Percentiles rank a stretch among this genome's conserved stretches.
Evolutionary conservation across 2,113 vertebrate species (phyloP).

Genomic region (Alosa alosa): DNA sequence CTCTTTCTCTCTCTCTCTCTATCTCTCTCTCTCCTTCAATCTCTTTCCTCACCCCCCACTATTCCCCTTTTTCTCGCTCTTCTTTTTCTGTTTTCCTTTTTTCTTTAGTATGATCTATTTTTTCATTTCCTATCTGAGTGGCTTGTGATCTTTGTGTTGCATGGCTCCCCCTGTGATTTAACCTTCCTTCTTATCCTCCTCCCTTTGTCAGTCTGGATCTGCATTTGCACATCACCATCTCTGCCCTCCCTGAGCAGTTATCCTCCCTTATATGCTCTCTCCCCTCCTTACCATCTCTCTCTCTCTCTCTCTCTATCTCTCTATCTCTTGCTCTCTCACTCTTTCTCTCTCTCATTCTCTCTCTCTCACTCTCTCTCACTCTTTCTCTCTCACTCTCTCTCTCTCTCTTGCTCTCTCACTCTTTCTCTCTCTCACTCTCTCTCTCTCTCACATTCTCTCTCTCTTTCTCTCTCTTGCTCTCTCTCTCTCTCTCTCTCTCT

Average conservation of each 20-base stretch:
- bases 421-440: background rate
- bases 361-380: background rate
- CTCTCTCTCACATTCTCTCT: constrained; percentile 2
- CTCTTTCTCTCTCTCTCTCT: constrained; percentile 31
- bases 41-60: background rate
- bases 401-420: background rate
- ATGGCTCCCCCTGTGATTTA: background rate
- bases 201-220: constrained; percentile 5
- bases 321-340: background rate
- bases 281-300: background rate
- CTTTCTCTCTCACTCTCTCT: no score
- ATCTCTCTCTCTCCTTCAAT: constrained; percentile 1
- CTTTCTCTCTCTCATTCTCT: constrained; percentile 10
- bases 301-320: background rate
- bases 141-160: background rate
- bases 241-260: background rate
- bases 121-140: background rate
- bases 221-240: constrained; percentile 17
- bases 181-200: background rate
- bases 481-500: constrained; percentile 7
- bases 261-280: background rate
- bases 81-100: constrained; percentile 43
- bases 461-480: constrained; percentile 14
- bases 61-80: constrained; percentile 13
- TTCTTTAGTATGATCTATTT: constrained; percentile 28